Evolutionary conservation across 2,888 invertebrate species (phyloP), one percentile per base, ranked within the genome.

Genomic region (Amphimallon solstitiale): DNA sequence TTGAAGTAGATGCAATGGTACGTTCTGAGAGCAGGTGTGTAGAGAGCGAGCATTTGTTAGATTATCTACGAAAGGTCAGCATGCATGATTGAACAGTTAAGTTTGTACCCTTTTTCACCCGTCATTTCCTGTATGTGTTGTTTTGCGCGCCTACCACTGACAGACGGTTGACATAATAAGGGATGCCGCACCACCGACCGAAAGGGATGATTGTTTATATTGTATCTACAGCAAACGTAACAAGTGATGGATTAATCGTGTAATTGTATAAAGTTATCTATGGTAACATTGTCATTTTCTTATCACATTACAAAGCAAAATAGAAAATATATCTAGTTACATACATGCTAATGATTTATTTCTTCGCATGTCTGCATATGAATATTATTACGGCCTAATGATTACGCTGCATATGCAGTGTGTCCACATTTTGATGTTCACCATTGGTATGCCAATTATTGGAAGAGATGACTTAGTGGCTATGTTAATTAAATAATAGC

Each of bases 121-220:
- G 71, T 71, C 71, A 71, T 46, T 71, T 71, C 71, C 71, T 67
- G 69, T 68, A 60, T 46, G 59, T 65, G 68, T 68, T 66, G 67
- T 68, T 71, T 67, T 65, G 63, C 67, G 62, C 52, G 65, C 35
- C 52, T 52, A 34, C 40, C 21, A 21, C 60, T 51, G 60, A 66
- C 66, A 66, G 52, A 66, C 66, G 54, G 66, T 54, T 66, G 66
- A 66, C 66, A 66, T 66, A 66, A 66, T 66, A 62, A 66, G 63
- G 66, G 63, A 59, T 43, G 56, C 43, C 34, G 56, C 56, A 29
- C 43, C 5, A 14, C 12, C 56, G 15, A 12, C 23, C 14, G 5
- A 14, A 34, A 52, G 56, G 56, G 34, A 59, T 43, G 40, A 29
- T 43, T 38, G 23, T 40, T 29, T 43, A 38, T 5, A 19, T 59